These are phyloP conservation scores for Chaenodraco wilsoni DNA, from an alignment of 2,797 vertebrate species.

Conservation along the genomic window DNA sequence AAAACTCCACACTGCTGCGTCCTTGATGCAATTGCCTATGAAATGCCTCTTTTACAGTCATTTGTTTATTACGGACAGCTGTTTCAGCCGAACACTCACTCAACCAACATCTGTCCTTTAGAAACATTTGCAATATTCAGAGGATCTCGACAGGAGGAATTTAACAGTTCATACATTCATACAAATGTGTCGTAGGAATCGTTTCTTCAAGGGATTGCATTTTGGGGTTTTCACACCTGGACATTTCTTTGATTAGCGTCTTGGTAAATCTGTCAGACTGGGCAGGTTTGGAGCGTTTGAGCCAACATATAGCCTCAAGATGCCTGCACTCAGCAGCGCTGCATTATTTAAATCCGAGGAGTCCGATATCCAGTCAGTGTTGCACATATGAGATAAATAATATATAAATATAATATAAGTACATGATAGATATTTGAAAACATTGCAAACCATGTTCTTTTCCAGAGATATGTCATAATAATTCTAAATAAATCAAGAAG, in stretches of 20 bases:
- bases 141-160: slow-evolving; percentile 11
- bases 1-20: slow-evolving; percentile 58
- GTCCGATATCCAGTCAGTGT: slow-evolving; percentile 23
- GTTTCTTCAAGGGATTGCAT: slow-evolving; percentile 7
- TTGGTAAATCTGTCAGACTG: slow-evolving; percentile 39
- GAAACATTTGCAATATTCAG: slow-evolving; percentile 27
- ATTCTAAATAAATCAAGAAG: slow-evolving; percentile 23
- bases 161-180: slow-evolving; percentile 5
- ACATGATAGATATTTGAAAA: slow-evolving; percentile 41
- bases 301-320: slow-evolving; percentile 35
- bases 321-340: slow-evolving; percentile 41
- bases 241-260: slow-evolving; percentile 42
- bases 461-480: slow-evolving; percentile 19
- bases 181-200: background rate
- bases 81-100: slow-evolving; percentile 56
- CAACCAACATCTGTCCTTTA: slow-evolving; percentile 68
- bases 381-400: slow-evolving; percentile 16
- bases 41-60: slow-evolving; percentile 64
- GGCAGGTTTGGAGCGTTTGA: slow-evolving; percentile 50
- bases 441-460: slow-evolving; percentile 13
- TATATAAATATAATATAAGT: background rate
- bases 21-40: slow-evolving; percentile 68
- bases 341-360: slow-evolving; percentile 59
- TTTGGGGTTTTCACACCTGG: slow-evolving; percentile 13
- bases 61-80: slow-evolving; percentile 76